phyloP scores from a whole-genome alignment of 2,797 vertebrate genomes.

The Poecilia picta region DNA sequence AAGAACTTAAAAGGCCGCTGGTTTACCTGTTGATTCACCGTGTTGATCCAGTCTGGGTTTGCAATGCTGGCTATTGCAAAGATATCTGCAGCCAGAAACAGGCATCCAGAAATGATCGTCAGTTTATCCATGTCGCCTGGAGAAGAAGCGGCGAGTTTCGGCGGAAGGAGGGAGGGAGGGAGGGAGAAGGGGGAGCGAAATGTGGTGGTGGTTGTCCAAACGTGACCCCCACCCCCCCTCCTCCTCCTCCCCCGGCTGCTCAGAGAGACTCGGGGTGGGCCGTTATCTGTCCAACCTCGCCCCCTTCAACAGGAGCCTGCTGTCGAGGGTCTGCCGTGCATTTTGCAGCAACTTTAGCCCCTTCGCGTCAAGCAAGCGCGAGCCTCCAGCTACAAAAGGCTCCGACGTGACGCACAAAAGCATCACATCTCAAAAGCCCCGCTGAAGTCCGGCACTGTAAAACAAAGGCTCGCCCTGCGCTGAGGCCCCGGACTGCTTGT shows the following conservation, averaged over 20 bases:
- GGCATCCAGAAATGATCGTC: conserved; percentile 98
- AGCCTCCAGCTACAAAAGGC: conserved; percentile 63
- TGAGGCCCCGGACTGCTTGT: conserved; percentile 50
- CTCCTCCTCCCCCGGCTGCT: conserved; percentile 22
- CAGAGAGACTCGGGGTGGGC: conserved; percentile 54
- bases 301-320: conserved; percentile 69
- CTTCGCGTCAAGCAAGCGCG: conserved; percentile 47
- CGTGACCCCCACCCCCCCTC: no score
- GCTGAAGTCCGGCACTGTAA: conserved; percentile 27
- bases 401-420: conserved; percentile 49
- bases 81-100: conserved; percentile 98
- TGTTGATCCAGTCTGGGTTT: conserved; percentile 99
- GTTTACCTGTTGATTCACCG: conserved; percentile 95
- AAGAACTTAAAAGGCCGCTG: background rate
- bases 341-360: conserved; percentile 70
- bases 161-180: background rate
- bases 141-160: conserved; percentile 23
- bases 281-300: conserved; percentile 74
- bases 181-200: no score
- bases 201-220: conserved; percentile 47
- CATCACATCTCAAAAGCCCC: conserved; percentile 72
- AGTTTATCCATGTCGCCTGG: conserved; percentile 93
- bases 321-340: conserved; percentile 67
- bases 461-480: conserved; percentile 44
- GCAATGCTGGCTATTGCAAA: conserved; percentile 99